Conservation (phyloP, 2,113 vertebrate genomes). For the Cairina moschata region DNA sequence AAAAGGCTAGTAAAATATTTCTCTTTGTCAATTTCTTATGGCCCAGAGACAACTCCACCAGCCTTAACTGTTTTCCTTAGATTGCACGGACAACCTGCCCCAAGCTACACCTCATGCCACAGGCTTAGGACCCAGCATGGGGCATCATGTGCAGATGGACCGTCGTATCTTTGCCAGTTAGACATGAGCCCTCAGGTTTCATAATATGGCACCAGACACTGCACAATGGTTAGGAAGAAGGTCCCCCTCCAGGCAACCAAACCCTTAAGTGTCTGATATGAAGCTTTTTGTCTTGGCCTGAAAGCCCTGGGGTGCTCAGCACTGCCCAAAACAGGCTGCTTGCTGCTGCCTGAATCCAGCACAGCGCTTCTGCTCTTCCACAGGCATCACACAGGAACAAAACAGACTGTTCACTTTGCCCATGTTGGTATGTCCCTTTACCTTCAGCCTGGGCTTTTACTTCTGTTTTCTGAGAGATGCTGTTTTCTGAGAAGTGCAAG, state of each 20-base stretch:
- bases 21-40: background rate
- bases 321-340: background rate
- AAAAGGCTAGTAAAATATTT: background rate
- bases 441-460: background rate
- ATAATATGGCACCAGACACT: background rate
- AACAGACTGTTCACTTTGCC: background rate
- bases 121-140: background rate
- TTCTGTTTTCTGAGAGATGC: background rate
- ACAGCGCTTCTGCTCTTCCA: background rate
- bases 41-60: background rate
- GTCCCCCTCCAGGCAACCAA: background rate
- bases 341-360: background rate
- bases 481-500: background rate
- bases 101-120: background rate
- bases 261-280: background rate
- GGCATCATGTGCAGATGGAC: rapidly evolving
- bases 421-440: rapidly evolving
- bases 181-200: background rate
- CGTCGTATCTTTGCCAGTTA: background rate
- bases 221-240: background rate
- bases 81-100: background rate
- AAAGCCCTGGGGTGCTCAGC: background rate
- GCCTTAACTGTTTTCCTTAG: background rate
- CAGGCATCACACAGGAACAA: background rate
- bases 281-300: background rate